These are phyloP conservation scores for Sitobion miscanthi DNA, from an alignment of 1,140 invertebrate species.

Conservation along the genomic window DNA sequence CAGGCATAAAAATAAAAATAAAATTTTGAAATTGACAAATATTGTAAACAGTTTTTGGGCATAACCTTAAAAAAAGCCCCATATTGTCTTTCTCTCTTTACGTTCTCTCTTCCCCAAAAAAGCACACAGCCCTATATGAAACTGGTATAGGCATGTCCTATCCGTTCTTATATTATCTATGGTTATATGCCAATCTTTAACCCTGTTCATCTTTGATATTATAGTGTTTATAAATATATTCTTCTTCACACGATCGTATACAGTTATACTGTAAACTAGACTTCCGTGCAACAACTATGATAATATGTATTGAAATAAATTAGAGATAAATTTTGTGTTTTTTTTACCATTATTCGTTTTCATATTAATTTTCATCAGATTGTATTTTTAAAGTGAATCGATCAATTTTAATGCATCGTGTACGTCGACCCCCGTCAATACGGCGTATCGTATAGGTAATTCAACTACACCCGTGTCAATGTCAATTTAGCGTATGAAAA, in stretches of 20 bases:
- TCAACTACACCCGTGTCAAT: conserved; percentile 53
- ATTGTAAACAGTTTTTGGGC: no score
- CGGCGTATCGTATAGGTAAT: conserved; percentile 49
- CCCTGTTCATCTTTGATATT: not conserved
- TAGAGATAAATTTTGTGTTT: not conserved
- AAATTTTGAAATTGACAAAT: no score
- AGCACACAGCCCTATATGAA: no score
- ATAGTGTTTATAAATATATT: not conserved
- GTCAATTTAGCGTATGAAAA: conserved; percentile 32
- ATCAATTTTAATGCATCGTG: conserved; percentile 46
- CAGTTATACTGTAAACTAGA: not conserved
- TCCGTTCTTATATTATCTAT: no score
- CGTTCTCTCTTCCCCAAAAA: no score
- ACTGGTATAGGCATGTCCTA: no score
- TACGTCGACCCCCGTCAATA: not conserved
- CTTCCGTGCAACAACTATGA: not conserved
- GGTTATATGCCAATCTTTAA: not conserved
- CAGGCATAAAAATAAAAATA: no score
- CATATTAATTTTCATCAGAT: not conserved
- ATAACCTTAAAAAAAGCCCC: no score
- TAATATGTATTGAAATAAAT: not conserved
- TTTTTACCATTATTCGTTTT: not conserved
- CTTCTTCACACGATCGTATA: not conserved
- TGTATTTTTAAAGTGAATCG: conserved; percentile 12
- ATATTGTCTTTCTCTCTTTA: no score